Evolutionary conservation across 2,113 vertebrate species (phyloP).

Genomic region (Channa maculata): DNA sequence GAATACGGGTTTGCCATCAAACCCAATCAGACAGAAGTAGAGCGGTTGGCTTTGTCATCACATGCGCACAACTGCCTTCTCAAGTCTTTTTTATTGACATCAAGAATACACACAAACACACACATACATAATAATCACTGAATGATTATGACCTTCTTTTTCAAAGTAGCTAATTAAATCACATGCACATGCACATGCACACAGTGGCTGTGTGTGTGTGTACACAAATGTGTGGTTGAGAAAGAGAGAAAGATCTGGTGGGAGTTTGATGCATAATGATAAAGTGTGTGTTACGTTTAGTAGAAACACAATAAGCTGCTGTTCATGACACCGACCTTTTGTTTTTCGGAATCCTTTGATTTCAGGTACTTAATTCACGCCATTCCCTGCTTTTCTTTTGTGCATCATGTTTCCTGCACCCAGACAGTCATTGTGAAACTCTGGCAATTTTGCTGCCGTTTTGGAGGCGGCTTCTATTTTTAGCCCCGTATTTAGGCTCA

Average conservation of each 20-base stretch:
- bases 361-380: neutral
- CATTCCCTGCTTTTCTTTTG: constrained; percentile 14
- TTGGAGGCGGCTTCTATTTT: constrained; percentile 61
- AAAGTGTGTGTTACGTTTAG: no score
- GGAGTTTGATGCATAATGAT: no score
- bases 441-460: constrained; percentile 49
- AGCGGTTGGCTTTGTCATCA: constrained; percentile 13
- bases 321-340: neutral
- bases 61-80: constrained; percentile 7
- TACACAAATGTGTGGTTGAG: constrained; percentile 28
- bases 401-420: neutral
- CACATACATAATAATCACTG: no score
- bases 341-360: neutral
- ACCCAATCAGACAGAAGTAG: constrained; percentile 8
- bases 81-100: neutral
- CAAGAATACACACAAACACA: neutral
- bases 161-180: no score
- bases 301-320: no score
- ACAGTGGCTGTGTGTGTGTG: constrained; percentile 1
- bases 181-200: neutral
- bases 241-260: neutral
- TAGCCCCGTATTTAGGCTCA: constrained; percentile 51
- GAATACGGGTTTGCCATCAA: constrained; percentile 10
- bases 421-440: constrained; percentile 40
- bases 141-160: no score